These are phyloP conservation scores for Plumapathes pennacea DNA, from an alignment of 92 coral and sea anemone genomes.

Conservation along the genomic window DNA sequence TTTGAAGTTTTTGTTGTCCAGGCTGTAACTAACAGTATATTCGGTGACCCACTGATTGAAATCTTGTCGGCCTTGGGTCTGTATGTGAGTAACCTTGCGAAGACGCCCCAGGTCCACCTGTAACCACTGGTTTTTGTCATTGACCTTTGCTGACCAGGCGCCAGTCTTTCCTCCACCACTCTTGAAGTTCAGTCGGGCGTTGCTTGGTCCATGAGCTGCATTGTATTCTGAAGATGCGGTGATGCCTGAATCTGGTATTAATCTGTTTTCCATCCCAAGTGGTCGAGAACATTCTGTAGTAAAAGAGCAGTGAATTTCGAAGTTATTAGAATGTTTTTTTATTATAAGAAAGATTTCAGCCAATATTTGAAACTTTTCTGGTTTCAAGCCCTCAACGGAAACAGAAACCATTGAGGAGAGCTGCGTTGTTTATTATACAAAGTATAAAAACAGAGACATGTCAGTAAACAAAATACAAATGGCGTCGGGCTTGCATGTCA, in stretches of 20 bases:
- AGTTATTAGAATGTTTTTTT: no score
- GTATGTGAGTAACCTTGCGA: constrained; percentile 25
- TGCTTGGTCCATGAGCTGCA: background rate
- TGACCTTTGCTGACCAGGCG: constrained; percentile 19
- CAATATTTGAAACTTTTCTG: constrained; percentile 6
- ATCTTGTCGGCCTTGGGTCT: constrained; percentile 36
- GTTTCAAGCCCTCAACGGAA: no score
- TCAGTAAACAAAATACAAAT: no score
- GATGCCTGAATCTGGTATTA: constrained; percentile 7
- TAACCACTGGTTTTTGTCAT: constrained; percentile 28
- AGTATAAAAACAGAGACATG: no score
- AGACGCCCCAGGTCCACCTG: constrained; percentile 38
- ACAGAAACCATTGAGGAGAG: no score
- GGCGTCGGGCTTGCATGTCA: no score
- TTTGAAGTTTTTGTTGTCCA: constrained; percentile 5
- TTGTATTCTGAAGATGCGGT: constrained; percentile 4
- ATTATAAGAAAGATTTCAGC: background rate
- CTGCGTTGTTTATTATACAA: no score
- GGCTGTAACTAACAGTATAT: constrained; percentile 27
- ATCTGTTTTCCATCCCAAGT: constrained; percentile 20
- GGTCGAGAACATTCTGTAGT: no score
- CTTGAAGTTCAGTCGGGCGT: constrained; percentile 20
- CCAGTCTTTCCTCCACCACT: background rate
- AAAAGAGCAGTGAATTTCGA: no score
- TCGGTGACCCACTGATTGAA: constrained; percentile 25